Evolutionary conservation across 2,113 vertebrate genomes (phyloP), one percentile per base, ranked within the genome.

Genomic region (Ellobius talpinus): DNA sequence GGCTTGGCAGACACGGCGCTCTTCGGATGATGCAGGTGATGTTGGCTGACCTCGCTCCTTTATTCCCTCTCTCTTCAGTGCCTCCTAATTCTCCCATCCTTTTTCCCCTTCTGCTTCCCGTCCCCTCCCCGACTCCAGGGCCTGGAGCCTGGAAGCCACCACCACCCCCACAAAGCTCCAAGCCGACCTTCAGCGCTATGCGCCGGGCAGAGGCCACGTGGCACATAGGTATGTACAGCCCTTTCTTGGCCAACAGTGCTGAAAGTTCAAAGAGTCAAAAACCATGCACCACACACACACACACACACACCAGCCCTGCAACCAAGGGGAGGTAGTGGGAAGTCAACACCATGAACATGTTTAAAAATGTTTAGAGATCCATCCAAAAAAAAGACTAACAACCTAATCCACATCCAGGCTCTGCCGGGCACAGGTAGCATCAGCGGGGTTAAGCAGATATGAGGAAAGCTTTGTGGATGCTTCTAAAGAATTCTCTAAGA

Each of bases 11-110:
- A 98, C 97, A 52, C 92, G 98, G 8, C 97, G 98, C 5, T 98
- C 98, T 81, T 98, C 98, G 0, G 98, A 98, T 2, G 98, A 98
- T 14, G 97, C 98, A 94, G 98, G 98, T 98, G 74, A 91, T 84
- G 74, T 23, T 10, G 5, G 39, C 6, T 5, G 0, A n/a, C 24
- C 63, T 74, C n/a, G 1, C 45, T 55, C 61, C 92, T 90, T 50
- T 39, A 68, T 33, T 42, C 23, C 58, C 45, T 76, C 70, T 96
- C 58, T 95, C 86, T 50, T 23, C 21, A 26, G 12, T 16, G 33
- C 82, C 66, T 88, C 68, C 82, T 92, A 45, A 96, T 84, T 86
- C 73, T 21, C 89, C 26, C 95, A 45, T 68, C 73, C 58, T 36
- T 78, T 63, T 26, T 36, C 39, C 68, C 84, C 33, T 63, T 47